phyloP scores from a whole-genome alignment of 2,888 invertebrate species.

The Sycophila texana region DNA sequence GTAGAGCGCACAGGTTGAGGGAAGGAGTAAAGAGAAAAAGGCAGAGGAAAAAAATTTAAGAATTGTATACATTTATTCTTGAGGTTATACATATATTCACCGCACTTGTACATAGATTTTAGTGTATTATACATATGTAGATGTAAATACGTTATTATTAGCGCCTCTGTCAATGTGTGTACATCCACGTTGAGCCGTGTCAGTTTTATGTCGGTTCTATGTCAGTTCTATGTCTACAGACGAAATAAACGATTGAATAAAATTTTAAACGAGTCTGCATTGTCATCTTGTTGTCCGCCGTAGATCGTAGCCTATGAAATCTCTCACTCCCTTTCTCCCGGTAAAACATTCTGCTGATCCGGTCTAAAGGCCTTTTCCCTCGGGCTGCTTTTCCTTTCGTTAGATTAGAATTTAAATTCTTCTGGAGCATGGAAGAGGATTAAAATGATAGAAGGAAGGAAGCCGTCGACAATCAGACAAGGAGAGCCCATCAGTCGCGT shows the following conservation, averaged over 20 bases:
- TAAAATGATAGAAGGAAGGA: too few relatives aligned
- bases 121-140: slow-evolving; percentile 53
- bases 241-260: slow-evolving; percentile 39
- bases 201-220: slow-evolving; percentile 12
- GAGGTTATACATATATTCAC: not conserved
- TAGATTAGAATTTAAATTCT: not conserved
- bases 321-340: too few relatives aligned
- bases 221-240: slow-evolving; percentile 16
- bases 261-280: slow-evolving; percentile 3
- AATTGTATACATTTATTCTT: slow-evolving; percentile 1
- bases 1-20: not conserved
- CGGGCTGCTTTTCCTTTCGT: slow-evolving; percentile 13
- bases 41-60: not conserved
- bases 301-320: not conserved
- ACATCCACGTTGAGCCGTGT: slow-evolving; percentile 40
- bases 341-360: too few relatives aligned
- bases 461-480: too few relatives aligned
- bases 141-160: slow-evolving; percentile 28
- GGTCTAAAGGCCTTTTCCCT: not conserved
- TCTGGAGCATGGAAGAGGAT: too few relatives aligned
- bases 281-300: slow-evolving; percentile 37
- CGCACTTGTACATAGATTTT: slow-evolving; percentile 51
- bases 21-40: not conserved
- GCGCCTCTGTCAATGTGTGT: slow-evolving; percentile 38
- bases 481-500: not conserved